These are phyloP conservation scores for Pogonocherus hispidulus DNA, from an alignment of 2,888 invertebrate genomes.

Conservation along the genomic window DNA sequence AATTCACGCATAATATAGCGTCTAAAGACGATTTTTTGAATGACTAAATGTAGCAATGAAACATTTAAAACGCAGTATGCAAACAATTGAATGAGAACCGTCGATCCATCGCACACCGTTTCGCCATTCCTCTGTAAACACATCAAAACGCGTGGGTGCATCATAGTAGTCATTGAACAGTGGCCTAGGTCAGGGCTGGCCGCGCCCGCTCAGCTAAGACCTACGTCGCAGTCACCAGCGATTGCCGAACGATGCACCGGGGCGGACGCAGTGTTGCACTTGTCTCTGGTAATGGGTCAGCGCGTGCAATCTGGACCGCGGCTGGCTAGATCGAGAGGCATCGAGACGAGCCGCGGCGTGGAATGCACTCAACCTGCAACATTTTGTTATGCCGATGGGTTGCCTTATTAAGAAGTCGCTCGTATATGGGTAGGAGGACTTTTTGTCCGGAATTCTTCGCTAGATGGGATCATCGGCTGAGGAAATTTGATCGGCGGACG, in stretches of 20 bases:
- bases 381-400: conserved; percentile 42
- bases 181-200: conserved; percentile 62
- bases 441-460: conserved; percentile 34
- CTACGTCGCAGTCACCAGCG: conserved; percentile 15
- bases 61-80: not conserved
- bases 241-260: conserved; percentile 21
- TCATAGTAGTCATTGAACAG: conserved; percentile 63
- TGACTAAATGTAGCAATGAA: too few species aligned
- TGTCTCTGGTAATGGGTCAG: conserved; percentile 49
- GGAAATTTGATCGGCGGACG: not conserved
- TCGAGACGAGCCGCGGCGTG: conserved; percentile 7
- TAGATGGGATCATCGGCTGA: conserved; percentile 10
- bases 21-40: too few species aligned
- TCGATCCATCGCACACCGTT: conserved; percentile 9
- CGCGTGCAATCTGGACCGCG: conserved; percentile 41
- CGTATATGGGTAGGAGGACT: conserved; percentile 40
- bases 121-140: conserved; percentile 43
- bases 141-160: conserved; percentile 56
- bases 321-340: not conserved
- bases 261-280: conserved; percentile 34
- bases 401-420: conserved; percentile 48
- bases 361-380: conserved; percentile 55
- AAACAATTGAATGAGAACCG: not conserved
- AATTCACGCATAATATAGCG: too few species aligned
- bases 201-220: conserved; percentile 40